These are phyloP conservation scores for Hetaerina titia DNA, from an alignment of 2,888 invertebrate species.

Conservation along the genomic window DNA sequence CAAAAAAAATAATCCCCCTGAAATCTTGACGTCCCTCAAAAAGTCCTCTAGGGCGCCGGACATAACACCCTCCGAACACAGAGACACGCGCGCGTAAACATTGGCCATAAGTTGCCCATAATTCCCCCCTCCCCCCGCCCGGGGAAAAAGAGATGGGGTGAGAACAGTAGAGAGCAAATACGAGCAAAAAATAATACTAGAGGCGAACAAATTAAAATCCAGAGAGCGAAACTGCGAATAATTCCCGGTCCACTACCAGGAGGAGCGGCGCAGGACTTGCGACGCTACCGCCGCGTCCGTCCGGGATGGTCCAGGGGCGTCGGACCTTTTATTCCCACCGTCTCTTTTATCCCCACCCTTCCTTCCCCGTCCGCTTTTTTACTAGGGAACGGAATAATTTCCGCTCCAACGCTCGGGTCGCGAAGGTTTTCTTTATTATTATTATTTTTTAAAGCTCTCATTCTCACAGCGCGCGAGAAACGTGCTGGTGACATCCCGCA, in stretches of 20 bases:
- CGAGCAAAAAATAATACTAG: background rate
- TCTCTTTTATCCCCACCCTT: background rate
- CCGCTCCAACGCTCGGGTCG: constrained; percentile 46
- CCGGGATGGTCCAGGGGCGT: background rate
- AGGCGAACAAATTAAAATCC: constrained; percentile 10
- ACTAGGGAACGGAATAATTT: constrained; percentile 53
- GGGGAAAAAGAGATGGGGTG: background rate
- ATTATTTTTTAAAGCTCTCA: background rate
- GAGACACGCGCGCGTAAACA: background rate
- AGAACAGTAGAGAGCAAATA: background rate
- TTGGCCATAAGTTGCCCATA: constrained; percentile 12
- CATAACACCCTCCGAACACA: background rate
- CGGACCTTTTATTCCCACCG: background rate
- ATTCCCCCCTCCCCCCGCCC: background rate
- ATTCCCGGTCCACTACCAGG: constrained; percentile 35
- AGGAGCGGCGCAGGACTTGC: background rate
- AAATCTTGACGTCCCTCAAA: background rate
- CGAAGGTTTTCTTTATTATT: background rate
- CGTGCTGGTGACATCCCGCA: background rate
- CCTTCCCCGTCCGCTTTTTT: background rate
- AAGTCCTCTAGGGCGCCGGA: background rate
- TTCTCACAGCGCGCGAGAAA: constrained; percentile 3
- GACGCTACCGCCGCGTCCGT: background rate
- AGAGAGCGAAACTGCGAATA: background rate
- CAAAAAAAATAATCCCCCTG: background rate